Evolutionary conservation across 2,113 vertebrate genomes (phyloP).

Genomic region (Bettongia penicillata): DNA sequence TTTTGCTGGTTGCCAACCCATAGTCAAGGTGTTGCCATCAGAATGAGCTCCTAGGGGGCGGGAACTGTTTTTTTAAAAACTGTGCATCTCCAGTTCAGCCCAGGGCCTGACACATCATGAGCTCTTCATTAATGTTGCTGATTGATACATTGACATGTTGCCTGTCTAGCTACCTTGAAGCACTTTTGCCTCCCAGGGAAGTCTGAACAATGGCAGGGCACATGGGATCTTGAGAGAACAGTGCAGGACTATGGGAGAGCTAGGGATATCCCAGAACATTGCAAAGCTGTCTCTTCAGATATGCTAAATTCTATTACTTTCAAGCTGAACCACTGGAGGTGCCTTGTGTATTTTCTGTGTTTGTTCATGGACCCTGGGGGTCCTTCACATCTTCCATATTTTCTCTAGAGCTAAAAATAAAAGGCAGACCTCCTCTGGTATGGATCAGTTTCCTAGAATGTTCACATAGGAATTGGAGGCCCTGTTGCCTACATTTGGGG

Average conservation of each 20-base stretch:
- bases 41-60: not conserved
- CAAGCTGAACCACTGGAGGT: not conserved
- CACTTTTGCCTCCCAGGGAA: not conserved
- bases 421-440: not conserved
- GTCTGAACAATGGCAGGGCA: not conserved
- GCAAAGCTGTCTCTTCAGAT: not conserved
- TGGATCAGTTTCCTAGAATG: not conserved
- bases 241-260: not conserved
- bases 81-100: not conserved
- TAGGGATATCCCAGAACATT: not conserved
- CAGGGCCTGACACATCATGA: not conserved
- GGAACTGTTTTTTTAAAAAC: not conserved
- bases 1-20: not conserved
- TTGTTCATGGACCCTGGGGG: not conserved
- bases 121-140: not conserved
- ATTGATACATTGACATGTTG: not conserved
- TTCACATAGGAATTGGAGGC: not conserved
- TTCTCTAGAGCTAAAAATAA: not conserved
- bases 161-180: not conserved
- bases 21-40: not conserved
- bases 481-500: not conserved
- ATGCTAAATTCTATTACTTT: not conserved
- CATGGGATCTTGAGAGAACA: not conserved
- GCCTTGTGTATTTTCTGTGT: not conserved
- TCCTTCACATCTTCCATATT: not conserved